Evolutionary conservation across 2,888 invertebrate species (phyloP).

Genomic region (Dicyrtomina minuta): DNA sequence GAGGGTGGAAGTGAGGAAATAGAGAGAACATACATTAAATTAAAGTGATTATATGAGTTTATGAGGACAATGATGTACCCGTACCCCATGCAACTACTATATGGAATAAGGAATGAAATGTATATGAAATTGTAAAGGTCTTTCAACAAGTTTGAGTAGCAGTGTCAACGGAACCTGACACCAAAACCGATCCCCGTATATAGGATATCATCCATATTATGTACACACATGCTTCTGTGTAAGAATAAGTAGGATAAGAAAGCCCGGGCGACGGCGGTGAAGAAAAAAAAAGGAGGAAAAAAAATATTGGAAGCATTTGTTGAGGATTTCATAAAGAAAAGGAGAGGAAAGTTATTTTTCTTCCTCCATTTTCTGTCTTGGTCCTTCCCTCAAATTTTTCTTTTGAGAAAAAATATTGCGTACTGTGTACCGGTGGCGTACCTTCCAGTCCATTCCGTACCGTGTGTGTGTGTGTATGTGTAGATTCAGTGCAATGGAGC

Average conservation of each 20-base stretch:
- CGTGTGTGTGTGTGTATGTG: too few species aligned
- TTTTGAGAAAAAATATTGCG: neutral
- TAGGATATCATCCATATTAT: neutral
- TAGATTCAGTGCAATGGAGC: too few species aligned
- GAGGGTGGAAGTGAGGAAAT: neutral
- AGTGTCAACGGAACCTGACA: neutral
- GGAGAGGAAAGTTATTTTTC: neutral
- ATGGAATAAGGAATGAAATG: neutral
- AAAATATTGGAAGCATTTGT: conserved; percentile 9
- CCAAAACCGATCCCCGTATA: neutral
- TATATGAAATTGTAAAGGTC: neutral
- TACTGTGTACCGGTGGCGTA: too few species aligned
- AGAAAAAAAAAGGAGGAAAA: neutral
- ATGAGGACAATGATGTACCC: neutral
- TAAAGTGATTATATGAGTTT: neutral
- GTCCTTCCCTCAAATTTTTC: neutral
- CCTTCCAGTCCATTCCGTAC: too few species aligned
- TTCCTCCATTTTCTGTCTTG: neutral
- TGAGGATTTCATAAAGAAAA: neutral
- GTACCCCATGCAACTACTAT: neutral
- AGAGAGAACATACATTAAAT: neutral
- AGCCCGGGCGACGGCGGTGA: neutral
- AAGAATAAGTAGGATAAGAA: neutral
- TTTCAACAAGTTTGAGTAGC: neutral
- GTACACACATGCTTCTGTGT: neutral